Conservation (phyloP, 92 coral and sea anemone genomes). For the Porites rus region DNA sequence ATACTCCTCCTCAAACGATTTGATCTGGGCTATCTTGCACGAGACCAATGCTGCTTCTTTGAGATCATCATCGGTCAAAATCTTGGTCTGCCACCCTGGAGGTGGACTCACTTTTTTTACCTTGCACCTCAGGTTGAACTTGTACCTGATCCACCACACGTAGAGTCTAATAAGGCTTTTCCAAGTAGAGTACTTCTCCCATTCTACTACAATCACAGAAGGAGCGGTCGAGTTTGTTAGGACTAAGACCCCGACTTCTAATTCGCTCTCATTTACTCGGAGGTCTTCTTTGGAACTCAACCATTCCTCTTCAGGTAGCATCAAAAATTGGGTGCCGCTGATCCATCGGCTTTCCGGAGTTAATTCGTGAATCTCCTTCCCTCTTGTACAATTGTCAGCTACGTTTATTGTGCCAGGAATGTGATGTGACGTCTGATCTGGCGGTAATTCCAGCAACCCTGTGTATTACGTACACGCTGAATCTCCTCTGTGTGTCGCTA, state of each 20-base stretch:
- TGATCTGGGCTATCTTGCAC: constrained; percentile 7
- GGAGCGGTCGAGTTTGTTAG: background rate
- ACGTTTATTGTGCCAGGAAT: constrained; percentile 42
- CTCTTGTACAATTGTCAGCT: constrained; percentile 40
- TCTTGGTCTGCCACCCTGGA: background rate
- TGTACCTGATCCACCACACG: constrained; percentile 3
- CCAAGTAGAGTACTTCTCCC: constrained; percentile 14
- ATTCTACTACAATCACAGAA: background rate
- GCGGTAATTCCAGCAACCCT: constrained; percentile 40
- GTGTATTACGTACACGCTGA: constrained; percentile 31
- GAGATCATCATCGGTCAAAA: background rate
- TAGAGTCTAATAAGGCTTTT: background rate
- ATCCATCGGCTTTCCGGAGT: constrained; percentile 48
- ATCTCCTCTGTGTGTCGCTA: constrained; percentile 21
- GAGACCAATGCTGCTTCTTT: background rate
- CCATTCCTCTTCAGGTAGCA: constrained; percentile 7
- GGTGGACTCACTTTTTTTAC: background rate
- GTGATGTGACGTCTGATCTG: constrained; percentile 22
- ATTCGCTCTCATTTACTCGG: background rate
- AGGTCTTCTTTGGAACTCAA: background rate
- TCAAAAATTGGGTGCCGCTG: constrained; percentile 28
- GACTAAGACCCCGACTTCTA: background rate
- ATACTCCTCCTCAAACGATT: background rate
- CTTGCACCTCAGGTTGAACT: background rate
- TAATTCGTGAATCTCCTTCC: constrained; percentile 8